Conservation (phyloP, 2,113 vertebrate genomes). For the Leiothrix lutea region DNA sequence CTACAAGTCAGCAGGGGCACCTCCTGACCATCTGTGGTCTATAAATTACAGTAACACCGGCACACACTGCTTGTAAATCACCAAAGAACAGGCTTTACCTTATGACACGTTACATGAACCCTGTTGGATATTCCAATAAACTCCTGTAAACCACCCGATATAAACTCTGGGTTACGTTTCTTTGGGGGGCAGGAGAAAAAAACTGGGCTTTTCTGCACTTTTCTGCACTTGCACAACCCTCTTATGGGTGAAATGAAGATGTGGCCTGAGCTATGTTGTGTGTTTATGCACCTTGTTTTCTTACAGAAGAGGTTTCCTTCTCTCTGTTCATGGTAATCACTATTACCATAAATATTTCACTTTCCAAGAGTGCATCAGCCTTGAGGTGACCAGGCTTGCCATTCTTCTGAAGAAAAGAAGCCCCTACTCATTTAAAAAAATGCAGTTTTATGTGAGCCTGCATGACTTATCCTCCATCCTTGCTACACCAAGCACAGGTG, state of each 20-base stretch:
- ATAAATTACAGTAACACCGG: conserved; percentile 81
- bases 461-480: neutral
- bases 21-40: conserved; percentile 79
- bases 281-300: neutral
- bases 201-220: conserved; percentile 52
- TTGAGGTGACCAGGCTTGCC: conserved; percentile 20
- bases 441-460: neutral
- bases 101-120: conserved; percentile 80
- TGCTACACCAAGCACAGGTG: neutral
- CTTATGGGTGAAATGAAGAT: conserved; percentile 4
- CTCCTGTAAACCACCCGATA: conserved; percentile 76
- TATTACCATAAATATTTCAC: conserved; percentile 7
- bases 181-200: conserved; percentile 52
- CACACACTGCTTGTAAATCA: conserved; percentile 83
- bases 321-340: neutral
- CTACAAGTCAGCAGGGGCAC: conserved; percentile 76
- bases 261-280: neutral
- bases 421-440: neutral
- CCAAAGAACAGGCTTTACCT: conserved; percentile 77
- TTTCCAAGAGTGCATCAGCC: neutral
- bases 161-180: conserved; percentile 77
- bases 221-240: conserved; percentile 18
- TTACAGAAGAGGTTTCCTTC: neutral
- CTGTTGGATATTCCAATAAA: conserved; percentile 84
- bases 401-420: neutral